A percentile compares a stretch with the other conserved stretches of the same genome.
phyloP scores from a whole-genome alignment of 2,797 vertebrate species.

The Centropyge bicolor region DNA sequence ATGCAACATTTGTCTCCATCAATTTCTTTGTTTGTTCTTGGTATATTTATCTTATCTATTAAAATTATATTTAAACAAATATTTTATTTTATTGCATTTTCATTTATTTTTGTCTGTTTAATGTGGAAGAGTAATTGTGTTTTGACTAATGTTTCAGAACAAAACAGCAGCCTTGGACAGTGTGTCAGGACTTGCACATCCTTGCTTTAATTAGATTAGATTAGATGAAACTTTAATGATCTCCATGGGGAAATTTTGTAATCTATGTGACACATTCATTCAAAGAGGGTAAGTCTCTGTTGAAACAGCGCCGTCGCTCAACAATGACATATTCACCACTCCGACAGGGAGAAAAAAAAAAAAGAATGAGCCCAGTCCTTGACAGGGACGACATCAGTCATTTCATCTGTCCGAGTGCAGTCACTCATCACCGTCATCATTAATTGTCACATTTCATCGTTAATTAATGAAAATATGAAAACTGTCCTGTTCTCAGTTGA shows the following conservation, averaged over 20 bases:
- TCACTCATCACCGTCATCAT: constrained; percentile 65
- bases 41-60: not conserved
- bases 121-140: constrained; percentile 4
- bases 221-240: constrained; percentile 81
- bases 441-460: constrained; percentile 65
- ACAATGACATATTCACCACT: constrained; percentile 50
- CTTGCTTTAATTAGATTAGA: constrained; percentile 76
- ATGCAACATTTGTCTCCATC: not conserved
- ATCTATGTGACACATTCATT: constrained; percentile 71
- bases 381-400: constrained; percentile 71
- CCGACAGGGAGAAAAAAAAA: constrained; percentile 12
- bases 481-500: constrained; percentile 57
- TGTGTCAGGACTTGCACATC: constrained; percentile 63
- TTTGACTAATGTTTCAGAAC: constrained; percentile 25
- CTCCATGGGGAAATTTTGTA: constrained; percentile 69
- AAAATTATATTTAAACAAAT: not conserved
- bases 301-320: constrained; percentile 50
- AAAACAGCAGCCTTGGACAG: constrained; percentile 43
- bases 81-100: not conserved
- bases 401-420: constrained; percentile 50
- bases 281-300: constrained; percentile 35
- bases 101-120: constrained; percentile 7
- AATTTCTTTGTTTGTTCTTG: not conserved
- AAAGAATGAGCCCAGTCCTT: constrained; percentile 26
- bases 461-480: constrained; percentile 76